Evolutionary conservation across 2,113 vertebrate genomes (phyloP).

Genomic region (Serinus canaria): DNA sequence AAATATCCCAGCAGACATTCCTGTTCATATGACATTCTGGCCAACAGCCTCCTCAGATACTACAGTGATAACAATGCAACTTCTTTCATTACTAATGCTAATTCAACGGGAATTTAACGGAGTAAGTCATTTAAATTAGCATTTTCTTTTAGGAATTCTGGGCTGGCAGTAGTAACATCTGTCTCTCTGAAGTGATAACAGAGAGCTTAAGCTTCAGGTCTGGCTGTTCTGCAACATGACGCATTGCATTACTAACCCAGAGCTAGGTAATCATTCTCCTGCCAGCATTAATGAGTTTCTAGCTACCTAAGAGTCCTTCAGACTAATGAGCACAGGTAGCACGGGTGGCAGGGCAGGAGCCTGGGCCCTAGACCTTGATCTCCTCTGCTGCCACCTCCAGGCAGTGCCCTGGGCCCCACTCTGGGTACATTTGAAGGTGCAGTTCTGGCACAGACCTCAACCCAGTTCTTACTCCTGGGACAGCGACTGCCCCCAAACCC

Average conservation of each 20-base stretch:
- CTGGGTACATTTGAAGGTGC: not conserved
- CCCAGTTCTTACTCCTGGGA: not conserved
- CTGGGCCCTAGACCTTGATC: not conserved
- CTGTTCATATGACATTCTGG: not conserved
- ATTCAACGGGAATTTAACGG: not conserved
- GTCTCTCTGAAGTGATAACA: not conserved
- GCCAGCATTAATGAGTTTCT: not conserved
- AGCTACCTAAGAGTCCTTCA: not conserved
- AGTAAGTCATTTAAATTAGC: not conserved
- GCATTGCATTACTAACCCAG: not conserved
- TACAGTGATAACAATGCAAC: not conserved
- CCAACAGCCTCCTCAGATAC: not conserved
- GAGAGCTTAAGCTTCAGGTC: not conserved
- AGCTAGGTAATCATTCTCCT: not conserved
- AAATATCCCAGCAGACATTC: slow-evolving; percentile 44
- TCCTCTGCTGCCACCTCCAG: not conserved
- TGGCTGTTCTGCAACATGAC: not conserved
- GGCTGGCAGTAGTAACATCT: not conserved
- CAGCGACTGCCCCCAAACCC: not conserved
- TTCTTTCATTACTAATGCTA: slow-evolving; percentile 2
- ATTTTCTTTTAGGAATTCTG: not conserved
- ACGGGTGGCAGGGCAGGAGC: not conserved
- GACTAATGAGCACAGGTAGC: not conserved
- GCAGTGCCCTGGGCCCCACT: not conserved
- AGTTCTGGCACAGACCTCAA: not conserved